Conservation (phyloP, 2,113 vertebrate genomes). For the Hucho hucho region DNA sequence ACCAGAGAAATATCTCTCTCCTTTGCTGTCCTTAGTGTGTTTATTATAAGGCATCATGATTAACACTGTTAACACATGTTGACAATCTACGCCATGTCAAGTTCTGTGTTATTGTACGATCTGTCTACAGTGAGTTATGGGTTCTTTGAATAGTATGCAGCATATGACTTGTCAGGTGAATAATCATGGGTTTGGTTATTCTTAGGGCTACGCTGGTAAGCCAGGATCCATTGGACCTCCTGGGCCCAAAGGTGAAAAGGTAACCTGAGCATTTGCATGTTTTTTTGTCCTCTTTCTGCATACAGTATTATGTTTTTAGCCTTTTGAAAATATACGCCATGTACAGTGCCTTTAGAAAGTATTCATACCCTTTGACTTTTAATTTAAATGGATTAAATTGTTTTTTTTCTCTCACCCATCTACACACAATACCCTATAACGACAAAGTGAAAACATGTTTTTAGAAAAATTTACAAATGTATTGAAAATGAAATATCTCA, state of each 20-base stretch:
- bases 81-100: slow-evolving; percentile 20
- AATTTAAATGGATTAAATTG: too few species aligned
- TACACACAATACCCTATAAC: too few species aligned
- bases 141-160: not conserved
- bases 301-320: not conserved
- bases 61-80: not conserved
- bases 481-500: too few species aligned
- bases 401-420: too few species aligned
- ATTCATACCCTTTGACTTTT: too few species aligned
- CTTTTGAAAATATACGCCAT: not conserved
- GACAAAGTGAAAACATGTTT: too few species aligned
- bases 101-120: not conserved
- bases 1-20: slow-evolving; percentile 5
- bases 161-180: not conserved
- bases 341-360: too few species aligned
- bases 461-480: too few species aligned
- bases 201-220: slow-evolving; percentile 86
- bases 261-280: slow-evolving; percentile 52
- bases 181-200: slow-evolving; percentile 17
- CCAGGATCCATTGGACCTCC: slow-evolving; percentile 81
- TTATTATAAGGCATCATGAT: slow-evolving; percentile 20
- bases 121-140: not conserved
- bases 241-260: slow-evolving; percentile 97
- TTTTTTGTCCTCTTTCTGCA: not conserved
- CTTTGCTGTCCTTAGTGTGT: slow-evolving; percentile 15